Evolutionary conservation across 2,888 invertebrate species (phyloP).

Genomic region (Lobophora halterata): DNA sequence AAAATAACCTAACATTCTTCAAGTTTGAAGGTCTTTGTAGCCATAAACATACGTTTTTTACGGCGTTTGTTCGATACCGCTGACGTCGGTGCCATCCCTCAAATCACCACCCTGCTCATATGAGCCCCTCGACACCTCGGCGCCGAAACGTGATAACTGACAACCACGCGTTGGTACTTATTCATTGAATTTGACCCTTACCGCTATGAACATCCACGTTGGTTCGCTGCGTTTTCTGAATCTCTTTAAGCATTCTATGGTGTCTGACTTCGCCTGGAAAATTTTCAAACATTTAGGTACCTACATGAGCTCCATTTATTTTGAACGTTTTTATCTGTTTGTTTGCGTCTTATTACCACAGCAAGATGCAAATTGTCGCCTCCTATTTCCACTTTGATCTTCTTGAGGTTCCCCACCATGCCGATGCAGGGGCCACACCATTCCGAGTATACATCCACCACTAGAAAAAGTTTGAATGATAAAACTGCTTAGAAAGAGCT

Average conservation of each 20-base stretch:
- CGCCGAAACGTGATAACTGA: conserved; percentile 1
- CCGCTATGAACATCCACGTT: conserved; percentile 93
- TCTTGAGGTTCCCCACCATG: conserved; percentile 91
- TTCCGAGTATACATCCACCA: conserved; percentile 93
- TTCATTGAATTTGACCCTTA: conserved; percentile 50
- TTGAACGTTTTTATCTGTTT: background rate
- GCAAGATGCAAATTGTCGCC: conserved; percentile 91
- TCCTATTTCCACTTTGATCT: conserved; percentile 92
- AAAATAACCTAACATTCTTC: conserved; percentile 18
- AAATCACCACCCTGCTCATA: conserved; percentile 35
- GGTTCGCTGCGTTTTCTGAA: conserved; percentile 93
- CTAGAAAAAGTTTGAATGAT: conserved; percentile 52
- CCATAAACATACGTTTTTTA: conserved; percentile 31
- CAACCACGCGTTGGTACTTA: background rate
- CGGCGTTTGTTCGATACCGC: conserved; percentile 63
- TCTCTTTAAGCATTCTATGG: conserved; percentile 85
- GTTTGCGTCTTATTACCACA: conserved; percentile 73
- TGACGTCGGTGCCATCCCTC: conserved; percentile 49
- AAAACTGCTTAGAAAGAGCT: no score
- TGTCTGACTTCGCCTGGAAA: conserved; percentile 87
- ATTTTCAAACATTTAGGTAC: no score
- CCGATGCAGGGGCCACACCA: conserved; percentile 96
- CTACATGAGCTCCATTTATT: no score
- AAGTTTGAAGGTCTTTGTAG: conserved; percentile 20
- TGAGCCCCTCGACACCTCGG: conserved; percentile 17